Conservation (phyloP, 2,888 invertebrate species). For the Drosophila siamana region DNA sequence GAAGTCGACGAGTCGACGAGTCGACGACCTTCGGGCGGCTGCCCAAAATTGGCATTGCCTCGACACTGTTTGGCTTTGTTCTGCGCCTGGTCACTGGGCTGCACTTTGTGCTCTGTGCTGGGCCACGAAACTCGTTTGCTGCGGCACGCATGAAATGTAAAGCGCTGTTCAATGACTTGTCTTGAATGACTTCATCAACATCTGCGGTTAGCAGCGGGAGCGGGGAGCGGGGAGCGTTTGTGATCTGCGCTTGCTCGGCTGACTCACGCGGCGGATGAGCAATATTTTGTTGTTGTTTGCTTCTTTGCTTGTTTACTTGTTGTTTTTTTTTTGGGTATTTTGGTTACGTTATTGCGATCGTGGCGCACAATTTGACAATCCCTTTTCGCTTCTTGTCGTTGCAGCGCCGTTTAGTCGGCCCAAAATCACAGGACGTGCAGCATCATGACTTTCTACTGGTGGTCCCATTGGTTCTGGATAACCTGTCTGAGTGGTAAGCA, state of each 20-base stretch:
- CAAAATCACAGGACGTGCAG: slow-evolving; percentile 72
- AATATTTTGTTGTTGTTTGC: slow-evolving; percentile 16
- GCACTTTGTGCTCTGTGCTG: background rate
- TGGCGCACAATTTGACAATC: slow-evolving; percentile 21
- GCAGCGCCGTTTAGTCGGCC: slow-evolving; percentile 42
- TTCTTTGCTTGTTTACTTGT: background rate
- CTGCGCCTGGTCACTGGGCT: slow-evolving; percentile 7
- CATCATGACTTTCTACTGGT: slow-evolving; percentile 94
- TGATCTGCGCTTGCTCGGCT: slow-evolving; percentile 11
- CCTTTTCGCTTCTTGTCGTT: slow-evolving; percentile 26
- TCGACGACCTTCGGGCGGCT: slow-evolving; percentile 28
- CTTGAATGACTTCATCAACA: slow-evolving; percentile 6
- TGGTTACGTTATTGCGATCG: slow-evolving; percentile 23
- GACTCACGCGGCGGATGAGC: slow-evolving; percentile 50
- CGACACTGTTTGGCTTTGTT: background rate
- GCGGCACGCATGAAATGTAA: slow-evolving; percentile 1
- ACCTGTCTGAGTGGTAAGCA: slow-evolving; percentile 85
- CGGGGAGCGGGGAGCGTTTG: background rate
- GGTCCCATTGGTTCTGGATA: slow-evolving; percentile 96
- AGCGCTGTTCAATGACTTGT: slow-evolving; percentile 4
- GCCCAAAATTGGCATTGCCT: slow-evolving; percentile 32
- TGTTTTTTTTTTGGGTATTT: background rate
- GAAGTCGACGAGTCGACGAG: background rate
- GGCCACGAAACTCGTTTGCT: slow-evolving; percentile 34
- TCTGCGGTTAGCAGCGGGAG: background rate